Evolutionary conservation across 2,797 vertebrate genomes (phyloP), one percentile per base, ranked within the genome.

Genomic region (Cyclopterus lumpus): DNA sequence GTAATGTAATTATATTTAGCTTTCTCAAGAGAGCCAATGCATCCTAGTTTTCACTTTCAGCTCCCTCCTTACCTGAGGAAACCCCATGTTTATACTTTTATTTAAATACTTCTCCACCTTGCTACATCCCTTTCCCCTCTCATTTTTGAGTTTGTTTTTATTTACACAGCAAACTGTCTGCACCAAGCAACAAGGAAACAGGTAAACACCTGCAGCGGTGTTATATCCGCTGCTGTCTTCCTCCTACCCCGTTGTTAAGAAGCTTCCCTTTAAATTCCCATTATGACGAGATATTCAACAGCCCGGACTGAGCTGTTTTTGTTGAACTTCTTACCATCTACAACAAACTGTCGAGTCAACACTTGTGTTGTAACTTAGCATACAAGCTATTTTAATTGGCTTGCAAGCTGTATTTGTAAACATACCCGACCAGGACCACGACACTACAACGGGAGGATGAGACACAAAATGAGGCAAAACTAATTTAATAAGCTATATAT

Each of bases 201-300:
- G 79, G 72, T 65, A 83, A 87, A 88, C 92, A 92, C 90, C 90
- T 92, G 89, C 91, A 82, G 85, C 82, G 59, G 67, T 69, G 48
- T 80, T 53, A 79, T 44, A 18, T 70, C 78, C 49, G 64, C 69
- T 74, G 59, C 53, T 67, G 44, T 76, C 69, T 59, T 73, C 57
- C 76, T 80, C 46, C 67, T 28, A 65, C 20, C 40, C 72, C 46
- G n/a, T 61, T 55, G 65, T 55, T 51, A 48, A 8, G 7, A 71
- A 46, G 64, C 72, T 79, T 82, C 73, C 72, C 46, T 76, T 79
- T 80, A 79, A 85, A 84, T 67, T 12, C 46, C 69, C 72, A 24
- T 6, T 3, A 24, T 16, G 8, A 36, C 15, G 42, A 62, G 26
- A 49, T 48, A 60, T 81, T 71, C 58, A 67, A 30, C 72, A 48